Evolutionary conservation across 2,888 invertebrate genomes (phyloP).

Genomic region (Lasioglossum vierecki): DNA sequence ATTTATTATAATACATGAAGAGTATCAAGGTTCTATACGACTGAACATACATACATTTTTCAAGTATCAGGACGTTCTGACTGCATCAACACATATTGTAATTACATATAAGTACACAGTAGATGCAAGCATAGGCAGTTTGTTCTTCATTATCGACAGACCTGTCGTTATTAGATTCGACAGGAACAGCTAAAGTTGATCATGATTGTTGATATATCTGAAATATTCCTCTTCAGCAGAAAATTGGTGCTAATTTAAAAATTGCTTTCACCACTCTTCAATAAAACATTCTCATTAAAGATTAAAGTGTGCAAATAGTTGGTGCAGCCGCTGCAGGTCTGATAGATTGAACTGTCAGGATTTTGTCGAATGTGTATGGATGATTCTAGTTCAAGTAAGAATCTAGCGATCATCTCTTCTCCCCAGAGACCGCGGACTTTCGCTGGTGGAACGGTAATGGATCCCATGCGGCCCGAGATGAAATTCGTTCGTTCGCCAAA

Average conservation of each 20-base stretch:
- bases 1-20: no score
- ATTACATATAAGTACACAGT: no score
- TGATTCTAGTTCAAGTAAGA: not conserved
- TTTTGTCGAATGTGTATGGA: not conserved
- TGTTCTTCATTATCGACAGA: no score
- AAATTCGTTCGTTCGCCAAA: conserved; percentile 26
- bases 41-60: no score
- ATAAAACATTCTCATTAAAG: not conserved
- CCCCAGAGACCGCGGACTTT: not conserved
- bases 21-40: no score
- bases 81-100: no score
- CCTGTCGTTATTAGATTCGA: no score
- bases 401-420: not conserved
- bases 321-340: not conserved
- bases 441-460: conserved; percentile 7
- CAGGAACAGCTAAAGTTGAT: not conserved
- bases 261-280: not conserved
- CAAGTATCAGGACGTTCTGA: no score
- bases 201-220: not conserved
- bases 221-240: not conserved
- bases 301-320: not conserved
- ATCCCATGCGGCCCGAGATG: not conserved
- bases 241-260: not conserved
- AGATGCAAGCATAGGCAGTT: no score
- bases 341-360: not conserved